A percentile compares a stretch with the other conserved stretches of the same genome.
phyloP scores from a whole-genome alignment of 2,113 vertebrate genomes.

The Ammospiza caudacuta region DNA sequence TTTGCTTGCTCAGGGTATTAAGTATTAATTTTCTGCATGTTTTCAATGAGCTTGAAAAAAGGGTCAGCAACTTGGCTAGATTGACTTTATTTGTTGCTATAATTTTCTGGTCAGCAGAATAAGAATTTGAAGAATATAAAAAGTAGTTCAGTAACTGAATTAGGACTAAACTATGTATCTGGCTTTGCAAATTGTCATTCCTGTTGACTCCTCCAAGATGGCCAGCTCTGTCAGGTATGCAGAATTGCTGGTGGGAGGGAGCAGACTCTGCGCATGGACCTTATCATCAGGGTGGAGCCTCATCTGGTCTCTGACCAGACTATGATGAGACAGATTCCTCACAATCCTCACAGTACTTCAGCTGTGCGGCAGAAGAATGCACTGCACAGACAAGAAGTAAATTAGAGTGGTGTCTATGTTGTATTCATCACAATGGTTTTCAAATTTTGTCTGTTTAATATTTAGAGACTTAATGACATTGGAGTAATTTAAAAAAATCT shows the following conservation, averaged over 20 bases:
- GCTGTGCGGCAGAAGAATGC: not conserved
- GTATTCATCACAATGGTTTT: not conserved
- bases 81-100: not conserved
- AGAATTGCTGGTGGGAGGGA: not conserved
- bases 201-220: not conserved
- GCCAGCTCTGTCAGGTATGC: not conserved
- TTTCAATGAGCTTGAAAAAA: not conserved
- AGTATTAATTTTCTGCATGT: not conserved
- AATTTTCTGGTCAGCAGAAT: not conserved
- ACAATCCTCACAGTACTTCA: not conserved
- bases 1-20: not conserved
- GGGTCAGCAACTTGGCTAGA: not conserved
- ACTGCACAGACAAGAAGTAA: not conserved
- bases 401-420: not conserved
- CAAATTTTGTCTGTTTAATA: not conserved
- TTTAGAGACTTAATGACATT: not conserved
- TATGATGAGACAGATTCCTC: not conserved
- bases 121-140: not conserved
- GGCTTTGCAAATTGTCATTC: not conserved
- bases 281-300: accelerated
- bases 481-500: not conserved
- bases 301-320: not conserved
- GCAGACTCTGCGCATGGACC: not conserved
- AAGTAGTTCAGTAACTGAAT: not conserved
- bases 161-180: not conserved